Evolutionary conservation across 2,113 vertebrate genomes (phyloP), one percentile per base, ranked within the genome.

Genomic region (Melanocharis versteri): DNA sequence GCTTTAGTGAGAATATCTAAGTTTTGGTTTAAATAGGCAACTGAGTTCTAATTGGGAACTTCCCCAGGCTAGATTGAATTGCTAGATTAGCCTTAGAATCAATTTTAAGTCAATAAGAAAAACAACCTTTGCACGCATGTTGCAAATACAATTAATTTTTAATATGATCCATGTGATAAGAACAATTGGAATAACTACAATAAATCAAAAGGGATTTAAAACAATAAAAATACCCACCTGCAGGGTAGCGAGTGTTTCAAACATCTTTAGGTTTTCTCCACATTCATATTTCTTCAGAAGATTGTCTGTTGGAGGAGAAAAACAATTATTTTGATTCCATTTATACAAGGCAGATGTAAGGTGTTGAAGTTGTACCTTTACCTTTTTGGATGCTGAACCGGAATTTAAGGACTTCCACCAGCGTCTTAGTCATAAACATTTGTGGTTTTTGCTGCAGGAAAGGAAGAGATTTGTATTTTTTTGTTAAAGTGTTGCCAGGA

Each of bases 371-470:
- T 81, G 51, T 33, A 53, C 75, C 92, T 94, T 93, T 94, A 99
- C 99, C 96, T 98, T 98, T 99, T 61, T 98, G 98, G 94, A 98
- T 96, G 70, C 96, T 96, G 45, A 98, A 98, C 69, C 98, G 96
- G 88, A 98, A 97, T 94, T 98, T 99, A 44, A 99, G 97, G 84
- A 98, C 94, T 78, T 99, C 98, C 80, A 98, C 97, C 9, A 98
- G 97, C 33, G 97, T 97, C 94, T 98, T 99, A 20, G 98, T 98
- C 57, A 98, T 90, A 42, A 97, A 96, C 85, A 98, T 98, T 82
- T 98, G 97, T 62, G 97, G 68, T 89, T 99, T 98, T 73, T 98
- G 98, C 99, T 99, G 93, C 80, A 51, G 66, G 35, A 80, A 94
- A 92, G 22, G 72, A 71, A 97, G 60, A 90, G 27, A 7, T 57